These are phyloP conservation scores for Bombus soroeensis DNA, from an alignment of 1,140 invertebrate species.

Conservation along the genomic window DNA sequence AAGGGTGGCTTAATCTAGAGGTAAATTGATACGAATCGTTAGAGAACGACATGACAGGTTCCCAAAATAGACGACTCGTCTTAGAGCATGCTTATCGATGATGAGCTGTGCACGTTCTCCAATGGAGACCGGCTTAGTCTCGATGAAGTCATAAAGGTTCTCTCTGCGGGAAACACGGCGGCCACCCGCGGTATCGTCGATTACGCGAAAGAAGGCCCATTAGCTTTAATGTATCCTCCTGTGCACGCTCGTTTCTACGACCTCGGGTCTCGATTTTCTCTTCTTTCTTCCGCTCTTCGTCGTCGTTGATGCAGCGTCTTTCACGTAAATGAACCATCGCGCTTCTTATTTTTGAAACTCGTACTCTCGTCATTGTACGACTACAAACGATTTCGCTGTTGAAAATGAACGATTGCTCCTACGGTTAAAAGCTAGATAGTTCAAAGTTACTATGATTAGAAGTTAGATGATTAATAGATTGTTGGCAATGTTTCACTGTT, in stretches of 20 bases:
- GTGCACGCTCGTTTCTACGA: constrained; percentile 70
- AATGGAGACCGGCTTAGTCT: not conserved
- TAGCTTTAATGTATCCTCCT: constrained; percentile 77
- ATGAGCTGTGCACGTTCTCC: not conserved
- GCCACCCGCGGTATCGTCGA: constrained; percentile 80
- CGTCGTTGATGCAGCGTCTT: no score
- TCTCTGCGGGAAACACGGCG: constrained; percentile 61
- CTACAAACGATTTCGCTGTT: no score
- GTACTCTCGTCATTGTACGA: no score
- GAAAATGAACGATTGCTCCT: no score
- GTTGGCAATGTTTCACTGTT: no score
- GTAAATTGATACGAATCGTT: constrained; percentile 10
- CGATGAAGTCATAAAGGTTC: constrained; percentile 64
- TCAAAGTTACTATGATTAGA: no score
- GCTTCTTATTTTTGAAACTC: no score
- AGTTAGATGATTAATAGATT: no score
- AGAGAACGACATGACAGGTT: not conserved
- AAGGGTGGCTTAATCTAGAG: constrained; percentile 11
- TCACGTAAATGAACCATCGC: no score
- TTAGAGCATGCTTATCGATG: constrained; percentile 4
- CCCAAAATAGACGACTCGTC: not conserved
- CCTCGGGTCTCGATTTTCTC: constrained; percentile 30
- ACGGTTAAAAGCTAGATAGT: no score
- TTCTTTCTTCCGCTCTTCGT: not conserved
- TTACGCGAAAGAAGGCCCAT: constrained; percentile 77